Base-by-base conservation (phyloP, 1,140 invertebrate genomes). In the Pseudomyrmex concolor region DNA sequence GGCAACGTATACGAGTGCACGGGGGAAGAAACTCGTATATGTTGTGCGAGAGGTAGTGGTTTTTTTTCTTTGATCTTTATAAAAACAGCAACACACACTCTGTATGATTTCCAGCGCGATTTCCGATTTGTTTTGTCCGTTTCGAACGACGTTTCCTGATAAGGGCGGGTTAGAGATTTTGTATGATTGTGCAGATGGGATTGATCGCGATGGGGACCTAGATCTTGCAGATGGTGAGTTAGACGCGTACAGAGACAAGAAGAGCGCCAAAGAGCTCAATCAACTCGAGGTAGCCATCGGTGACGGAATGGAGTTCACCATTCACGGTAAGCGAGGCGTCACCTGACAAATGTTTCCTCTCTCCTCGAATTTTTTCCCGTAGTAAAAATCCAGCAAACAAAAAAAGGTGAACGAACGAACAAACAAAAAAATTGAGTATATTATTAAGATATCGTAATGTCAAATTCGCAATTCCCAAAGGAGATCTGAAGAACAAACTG, bases 281-380 rank as follows among this genome's bases (percentile, higher is more conserved):
- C 97, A 97, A 93, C 95, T 98, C 71, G 98, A 98, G 95, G 97
- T 98, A 84, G 97, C 97, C 45, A 98, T 98, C 88, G 97, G 97
- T 9, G 97, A 98, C 92, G 97, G 97, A 62, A 97, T 98, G 96
- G 97, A 98, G 94, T 97, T 98, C 90, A 97, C 97, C 3, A 98
- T 98, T 94, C 97, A 98, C 93, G 97, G 97, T 97, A 95, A 95
- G 85, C 68, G 81, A 82, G 10, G 86, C 57, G 48, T n/a, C 9
- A 51, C 51, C 5, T 34, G 17, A 67, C 15, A 1, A 77, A 22
- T 34, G 5, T 34, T 34, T 34, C 34, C 0, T 7, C 34, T 5
- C 34, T 5, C 34, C 5, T 7, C 34, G 34, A 34, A 34, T 34
- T 34, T 34, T 34, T 34, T 34, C 5, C 5, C 34, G 34, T 34